Percentiles rank a stretch among this genome's conserved stretches.
Conservation (phyloP, 1,140 invertebrate genomes). For the Lamellibrachia luymesi region DNA sequence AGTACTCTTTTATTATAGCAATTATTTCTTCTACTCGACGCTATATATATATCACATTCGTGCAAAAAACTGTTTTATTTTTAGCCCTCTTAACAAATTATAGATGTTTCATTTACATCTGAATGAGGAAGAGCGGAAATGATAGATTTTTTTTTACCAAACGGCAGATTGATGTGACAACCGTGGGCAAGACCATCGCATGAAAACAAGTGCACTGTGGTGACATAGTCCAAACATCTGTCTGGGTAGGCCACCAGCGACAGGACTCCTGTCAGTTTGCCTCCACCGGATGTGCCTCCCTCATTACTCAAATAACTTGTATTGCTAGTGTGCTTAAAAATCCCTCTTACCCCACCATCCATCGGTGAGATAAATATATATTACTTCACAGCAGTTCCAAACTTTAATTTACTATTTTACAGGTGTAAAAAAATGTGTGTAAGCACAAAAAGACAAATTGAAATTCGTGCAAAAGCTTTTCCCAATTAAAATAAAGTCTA, state of each 20-base stretch:
- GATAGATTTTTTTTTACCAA: background rate
- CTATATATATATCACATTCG: background rate
- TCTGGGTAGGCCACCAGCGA: background rate
- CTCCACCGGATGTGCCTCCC: background rate
- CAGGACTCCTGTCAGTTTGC: background rate
- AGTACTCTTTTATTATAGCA: background rate
- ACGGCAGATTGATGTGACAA: background rate
- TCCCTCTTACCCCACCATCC: background rate
- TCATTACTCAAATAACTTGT: background rate
- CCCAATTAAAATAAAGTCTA: no score
- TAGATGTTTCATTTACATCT: background rate
- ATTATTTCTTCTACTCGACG: background rate
- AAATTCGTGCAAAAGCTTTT: no score
- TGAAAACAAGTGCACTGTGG: background rate
- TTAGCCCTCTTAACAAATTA: conserved; percentile 1
- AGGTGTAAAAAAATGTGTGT: background rate
- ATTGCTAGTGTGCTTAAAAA: background rate
- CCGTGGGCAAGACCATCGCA: background rate
- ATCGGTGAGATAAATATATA: background rate
- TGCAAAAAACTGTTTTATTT: background rate
- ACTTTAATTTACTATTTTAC: background rate
- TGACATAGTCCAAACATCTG: background rate
- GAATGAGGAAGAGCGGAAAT: background rate
- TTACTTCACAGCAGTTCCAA: background rate
- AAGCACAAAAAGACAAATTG: no score